Evolutionary conservation across 2,888 invertebrate species (phyloP), one percentile per base, ranked within the genome.

Genomic region (Argyresthia goedartella): DNA sequence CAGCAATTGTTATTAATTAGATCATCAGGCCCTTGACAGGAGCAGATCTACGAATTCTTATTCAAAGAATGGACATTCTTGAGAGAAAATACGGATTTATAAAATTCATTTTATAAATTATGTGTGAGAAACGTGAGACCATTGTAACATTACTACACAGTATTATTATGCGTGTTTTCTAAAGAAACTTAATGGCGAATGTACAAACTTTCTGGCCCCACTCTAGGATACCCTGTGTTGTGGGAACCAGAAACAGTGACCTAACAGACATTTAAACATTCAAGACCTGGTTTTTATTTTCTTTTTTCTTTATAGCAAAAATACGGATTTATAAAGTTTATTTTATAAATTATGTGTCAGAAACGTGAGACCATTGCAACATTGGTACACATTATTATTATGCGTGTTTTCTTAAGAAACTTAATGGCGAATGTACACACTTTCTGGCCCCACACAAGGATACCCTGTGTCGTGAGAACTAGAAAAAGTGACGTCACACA

Each of bases 1-100:
- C 66, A 62, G 60, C 64, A 63, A 69, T 73, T 67, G 68, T 67
- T 69, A 73, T 73, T 73, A 74, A 74, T 73, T 73, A 71, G 63
- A 62, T 56, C 50, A 51, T 45, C 25, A 8, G 25, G 15, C 46
- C 46, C 33, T 10, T 11, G 25, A 16, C 9, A n/a, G 15, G 9
- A 14, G 44, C 39, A n/a, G 39, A 39, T 14, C 16, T 43, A 6
- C 25, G 6, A 2, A 25, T 4, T 25, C 25, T 25, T 25, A 25
- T 25, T 4, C 3, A 25, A 25, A 8, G 8, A 39, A 39, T 39
- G 39, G 3, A n/a, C 1, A 39, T 39, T 39, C 1, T n/a, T 3
- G 9, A 11, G 39, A 7, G 36, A 7, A 36, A 36, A 36, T 36
- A 36, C 7, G 36, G 36, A 8, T 8, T 39, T n/a, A 8, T 39